Evolutionary conservation across 2,113 vertebrate genomes (phyloP), one percentile per base, ranked within the genome.

Genomic region (Ceyx cyanopectus): DNA sequence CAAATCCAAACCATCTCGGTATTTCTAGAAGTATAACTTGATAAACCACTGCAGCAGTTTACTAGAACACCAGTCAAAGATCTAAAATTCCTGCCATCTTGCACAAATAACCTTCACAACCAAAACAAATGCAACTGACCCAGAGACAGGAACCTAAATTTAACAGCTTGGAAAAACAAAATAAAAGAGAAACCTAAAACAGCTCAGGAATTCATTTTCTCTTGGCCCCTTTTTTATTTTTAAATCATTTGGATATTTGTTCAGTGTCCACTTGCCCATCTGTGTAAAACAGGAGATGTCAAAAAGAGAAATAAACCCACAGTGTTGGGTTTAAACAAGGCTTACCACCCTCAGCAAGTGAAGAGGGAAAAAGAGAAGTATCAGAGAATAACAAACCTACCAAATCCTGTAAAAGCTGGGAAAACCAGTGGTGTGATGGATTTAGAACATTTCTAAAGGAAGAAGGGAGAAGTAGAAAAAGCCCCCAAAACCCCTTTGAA

Each of bases 101-200:
- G 85, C 45, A 94, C 40, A 95, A 89, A 86, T 27, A 74, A 89
- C 51, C 54, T 81, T 83, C 54, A 76, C 19, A 73, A 82, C 37
- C 48, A 54, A 80, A 87, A 81, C 65, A 91, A 84, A 81, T 7
- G 12, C 24, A 94, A 27, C 3, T 41, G 68, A 84, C 29, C 29
- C 34, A 63, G 62, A 79, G 21, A 58, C 32, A 57, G 34, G 30
- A 58, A 16, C 21, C 32, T 67, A 29, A n/a, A 53, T 58, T 40
- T 78, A 94, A 81, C 12, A 70, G 54, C 78, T 62, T 67, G 53
- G 75, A 92, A 82, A 18, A 67, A 89, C 77, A 34, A 1, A 46
- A 46, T 10, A 21, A 23, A 50, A 50, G 21, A 20, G 22, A 48
- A 48, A 48, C 21, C 46, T 37, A 37, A 48, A 48, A 22, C 21